These are phyloP conservation scores for Drosophila kepulauana DNA, from an alignment of 1,140 invertebrate species.

Conservation along the genomic window DNA sequence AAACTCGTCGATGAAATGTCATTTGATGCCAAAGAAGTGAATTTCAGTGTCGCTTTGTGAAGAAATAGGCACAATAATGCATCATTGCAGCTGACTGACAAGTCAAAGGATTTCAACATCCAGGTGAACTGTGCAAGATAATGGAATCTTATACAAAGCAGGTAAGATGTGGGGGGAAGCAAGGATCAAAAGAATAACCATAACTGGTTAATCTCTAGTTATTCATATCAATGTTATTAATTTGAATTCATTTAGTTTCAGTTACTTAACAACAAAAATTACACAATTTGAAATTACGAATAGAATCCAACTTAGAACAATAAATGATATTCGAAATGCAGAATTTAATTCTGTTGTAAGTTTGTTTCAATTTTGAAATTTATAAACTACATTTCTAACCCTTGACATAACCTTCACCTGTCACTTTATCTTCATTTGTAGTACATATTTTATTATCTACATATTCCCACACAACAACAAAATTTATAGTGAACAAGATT, in stretches of 20 bases:
- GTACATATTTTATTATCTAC: no score
- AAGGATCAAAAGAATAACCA: no score
- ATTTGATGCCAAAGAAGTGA: background rate
- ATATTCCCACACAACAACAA: background rate
- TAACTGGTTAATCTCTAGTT: no score
- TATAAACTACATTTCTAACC: background rate
- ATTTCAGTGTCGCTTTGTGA: background rate
- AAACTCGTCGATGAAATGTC: background rate
- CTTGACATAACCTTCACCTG: background rate
- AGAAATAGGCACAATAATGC: background rate
- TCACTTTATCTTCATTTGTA: background rate
- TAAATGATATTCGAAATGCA: no score
- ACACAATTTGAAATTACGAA: no score
- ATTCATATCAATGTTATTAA: no score
- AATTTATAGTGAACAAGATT: background rate
- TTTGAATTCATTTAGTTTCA: no score
- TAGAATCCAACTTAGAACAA: no score
- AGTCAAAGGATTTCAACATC: background rate
- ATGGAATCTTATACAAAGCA: background rate
- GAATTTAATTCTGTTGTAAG: no score
- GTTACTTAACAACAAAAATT: no score
- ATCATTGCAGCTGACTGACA: background rate
- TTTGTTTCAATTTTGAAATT: background rate
- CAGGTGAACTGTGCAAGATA: background rate
- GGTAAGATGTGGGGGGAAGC: no score